Evolutionary conservation across 2,888 invertebrate species (phyloP).

Genomic region (Eueremaeus valkanovi): DNA sequence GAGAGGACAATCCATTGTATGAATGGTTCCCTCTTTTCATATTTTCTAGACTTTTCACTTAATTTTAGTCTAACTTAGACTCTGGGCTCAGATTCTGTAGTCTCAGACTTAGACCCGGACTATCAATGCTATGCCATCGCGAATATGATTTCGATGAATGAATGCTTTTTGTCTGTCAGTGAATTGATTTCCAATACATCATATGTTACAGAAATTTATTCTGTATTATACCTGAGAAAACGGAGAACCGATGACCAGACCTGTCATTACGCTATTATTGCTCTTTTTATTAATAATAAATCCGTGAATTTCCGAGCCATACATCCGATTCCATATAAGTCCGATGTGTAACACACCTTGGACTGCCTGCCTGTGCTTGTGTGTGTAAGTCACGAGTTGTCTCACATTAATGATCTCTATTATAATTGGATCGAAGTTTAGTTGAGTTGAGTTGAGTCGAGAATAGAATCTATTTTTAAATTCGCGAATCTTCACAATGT

Average conservation of each 20-base stretch:
- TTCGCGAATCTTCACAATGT: not conserved
- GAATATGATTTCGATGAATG: too few species aligned
- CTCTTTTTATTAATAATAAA: constrained; percentile 3
- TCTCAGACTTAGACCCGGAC: not conserved
- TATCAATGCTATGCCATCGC: not conserved
- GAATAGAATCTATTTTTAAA: not conserved
- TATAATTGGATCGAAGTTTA: not conserved
- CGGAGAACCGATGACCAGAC: constrained; percentile 17
- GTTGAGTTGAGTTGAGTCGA: too few species aligned
- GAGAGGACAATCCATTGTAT: constrained; percentile 12
- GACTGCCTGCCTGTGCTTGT: too few species aligned
- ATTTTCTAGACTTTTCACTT: constrained; percentile 19
- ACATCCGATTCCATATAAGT: not conserved
- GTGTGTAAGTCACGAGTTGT: not conserved
- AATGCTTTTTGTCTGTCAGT: not conserved
- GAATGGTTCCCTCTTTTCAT: constrained; percentile 3
- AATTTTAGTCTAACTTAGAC: not conserved
- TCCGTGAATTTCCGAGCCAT: not conserved
- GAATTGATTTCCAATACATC: constrained; percentile 21
- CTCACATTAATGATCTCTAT: constrained; percentile 1
- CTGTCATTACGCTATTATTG: constrained; percentile 15
- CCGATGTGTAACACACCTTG: not conserved
- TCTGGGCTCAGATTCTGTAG: not conserved
- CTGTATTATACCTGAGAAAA: not conserved
- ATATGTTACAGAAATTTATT: not conserved